Conservation (phyloP, 2,888 invertebrate species). For the Bombylius major region DNA sequence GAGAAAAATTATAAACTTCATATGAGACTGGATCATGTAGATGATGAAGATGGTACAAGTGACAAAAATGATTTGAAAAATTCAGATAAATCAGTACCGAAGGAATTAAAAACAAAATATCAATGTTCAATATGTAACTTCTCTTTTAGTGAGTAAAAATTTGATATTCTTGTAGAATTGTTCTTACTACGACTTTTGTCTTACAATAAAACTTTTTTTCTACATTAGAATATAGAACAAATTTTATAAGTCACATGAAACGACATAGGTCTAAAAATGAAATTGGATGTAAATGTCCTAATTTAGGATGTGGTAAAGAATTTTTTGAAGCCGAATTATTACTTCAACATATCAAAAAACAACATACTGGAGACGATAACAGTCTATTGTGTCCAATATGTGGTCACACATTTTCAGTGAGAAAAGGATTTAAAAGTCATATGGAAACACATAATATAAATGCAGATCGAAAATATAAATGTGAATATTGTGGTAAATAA, state of each 20-base stretch:
- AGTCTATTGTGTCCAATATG: neutral
- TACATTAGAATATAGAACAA: neutral
- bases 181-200: too few relatives aligned
- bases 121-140: neutral
- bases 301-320: neutral
- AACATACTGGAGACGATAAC: neutral
- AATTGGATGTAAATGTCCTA: neutral
- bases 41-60: neutral
- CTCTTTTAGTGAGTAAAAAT: neutral
- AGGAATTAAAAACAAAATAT: neutral
- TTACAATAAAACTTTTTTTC: too few relatives aligned
- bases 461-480: neutral
- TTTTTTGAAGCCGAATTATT: neutral
- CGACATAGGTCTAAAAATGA: neutral
- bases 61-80: too few relatives aligned
- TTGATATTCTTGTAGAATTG: too few relatives aligned
- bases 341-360: neutral
- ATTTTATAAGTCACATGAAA: constrained; percentile 1
- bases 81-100: too few relatives aligned
- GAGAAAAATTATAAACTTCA: constrained; percentile 2
- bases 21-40: neutral
- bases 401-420: neutral
- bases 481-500: neutral
- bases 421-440: neutral
- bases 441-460: neutral